Evolutionary conservation across 2,888 invertebrate species (phyloP).

Genomic region (Eupithecia tripunctaria): DNA sequence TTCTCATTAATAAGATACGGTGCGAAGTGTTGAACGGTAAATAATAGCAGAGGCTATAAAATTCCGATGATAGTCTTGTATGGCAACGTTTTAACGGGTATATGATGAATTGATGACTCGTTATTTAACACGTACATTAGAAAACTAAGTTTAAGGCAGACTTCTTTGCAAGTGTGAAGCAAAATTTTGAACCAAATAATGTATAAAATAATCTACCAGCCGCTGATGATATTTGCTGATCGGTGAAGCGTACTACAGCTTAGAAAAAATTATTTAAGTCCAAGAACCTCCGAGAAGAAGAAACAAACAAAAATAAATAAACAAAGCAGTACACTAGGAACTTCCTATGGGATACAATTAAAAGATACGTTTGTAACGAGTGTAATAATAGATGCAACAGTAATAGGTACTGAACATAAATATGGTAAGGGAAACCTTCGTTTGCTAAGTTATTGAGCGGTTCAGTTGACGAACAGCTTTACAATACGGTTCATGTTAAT

Average conservation of each 20-base stretch:
- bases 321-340: not conserved
- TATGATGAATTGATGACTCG: conserved; percentile 38
- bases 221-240: not conserved
- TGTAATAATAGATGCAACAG: not conserved
- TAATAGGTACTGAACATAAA: not conserved
- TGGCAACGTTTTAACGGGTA: conserved; percentile 44
- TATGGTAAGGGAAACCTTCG: not conserved
- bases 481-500: not conserved
- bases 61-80: conserved; percentile 51
- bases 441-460: not conserved
- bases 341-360: not conserved
- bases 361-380: not conserved
- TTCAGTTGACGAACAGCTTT: not conserved
- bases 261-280: not conserved
- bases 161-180: not conserved
- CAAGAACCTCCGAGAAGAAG: not conserved
- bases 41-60: conserved; percentile 50
- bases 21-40: conserved; percentile 47
- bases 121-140: conserved; percentile 15
- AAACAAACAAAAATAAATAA: not conserved
- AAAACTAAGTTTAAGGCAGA: not conserved
- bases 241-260: not conserved
- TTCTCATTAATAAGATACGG: conserved; percentile 48
- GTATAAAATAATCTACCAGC: not conserved
- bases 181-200: not conserved